Evolutionary conservation across 1,140 invertebrate genomes (phyloP).

Genomic region (Sinella curviseta): DNA sequence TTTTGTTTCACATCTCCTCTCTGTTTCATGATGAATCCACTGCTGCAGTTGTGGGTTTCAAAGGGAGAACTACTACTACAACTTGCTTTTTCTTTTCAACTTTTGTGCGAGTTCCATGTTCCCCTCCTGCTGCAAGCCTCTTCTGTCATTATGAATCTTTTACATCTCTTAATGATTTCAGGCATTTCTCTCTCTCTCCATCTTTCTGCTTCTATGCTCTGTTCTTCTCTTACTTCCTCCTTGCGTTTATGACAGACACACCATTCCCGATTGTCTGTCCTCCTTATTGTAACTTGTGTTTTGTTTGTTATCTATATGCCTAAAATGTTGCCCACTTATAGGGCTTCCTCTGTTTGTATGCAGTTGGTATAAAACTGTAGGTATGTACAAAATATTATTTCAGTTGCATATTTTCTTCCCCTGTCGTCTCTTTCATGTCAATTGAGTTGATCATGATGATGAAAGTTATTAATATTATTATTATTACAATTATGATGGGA

Average conservation of each 20-base stretch:
- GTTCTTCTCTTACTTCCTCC: not conserved
- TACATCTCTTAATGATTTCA: conserved; percentile 12
- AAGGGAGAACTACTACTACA: not conserved
- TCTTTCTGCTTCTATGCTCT: not conserved
- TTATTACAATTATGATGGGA: no score
- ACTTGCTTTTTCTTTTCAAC: not conserved
- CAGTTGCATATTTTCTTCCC: no score
- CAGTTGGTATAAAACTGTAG: no score
- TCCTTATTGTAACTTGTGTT: no score
- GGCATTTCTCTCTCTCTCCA: not conserved
- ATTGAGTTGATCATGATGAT: no score
- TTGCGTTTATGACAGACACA: not conserved
- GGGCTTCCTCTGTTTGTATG: no score
- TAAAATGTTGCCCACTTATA: no score
- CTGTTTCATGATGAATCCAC: not conserved
- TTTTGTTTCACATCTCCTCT: not conserved
- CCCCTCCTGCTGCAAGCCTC: not conserved
- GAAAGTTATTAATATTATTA: no score
- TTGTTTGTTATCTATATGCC: no score
- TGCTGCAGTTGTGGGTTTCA: not conserved
- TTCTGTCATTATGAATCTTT: conserved; percentile 20
- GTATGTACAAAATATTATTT: no score
- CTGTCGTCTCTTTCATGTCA: no score
- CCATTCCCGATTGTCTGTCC: no score
- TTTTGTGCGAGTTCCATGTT: not conserved